Percentiles rank a stretch among this genome's conserved stretches.
These are phyloP conservation scores for Erebia epiphron DNA, from an alignment of 2,888 invertebrate genomes.

Conservation along the genomic window DNA sequence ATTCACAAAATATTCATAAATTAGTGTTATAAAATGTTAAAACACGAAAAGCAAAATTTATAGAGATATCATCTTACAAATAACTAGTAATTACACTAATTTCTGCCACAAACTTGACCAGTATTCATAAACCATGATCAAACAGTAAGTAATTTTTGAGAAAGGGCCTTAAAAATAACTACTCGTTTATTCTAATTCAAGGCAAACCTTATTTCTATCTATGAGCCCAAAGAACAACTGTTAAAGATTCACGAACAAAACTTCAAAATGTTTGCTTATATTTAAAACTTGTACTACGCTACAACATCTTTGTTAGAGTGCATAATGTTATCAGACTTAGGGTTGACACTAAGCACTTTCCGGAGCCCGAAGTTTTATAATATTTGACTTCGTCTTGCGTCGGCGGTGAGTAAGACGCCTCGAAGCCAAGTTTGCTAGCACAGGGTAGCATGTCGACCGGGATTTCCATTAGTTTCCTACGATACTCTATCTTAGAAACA, in stretches of 20 bases:
- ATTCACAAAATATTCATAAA: too few species aligned
- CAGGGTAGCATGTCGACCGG: conserved; percentile 69
- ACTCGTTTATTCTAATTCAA: conserved; percentile 27
- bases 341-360: conserved; percentile 41
- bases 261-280: conserved; percentile 22
- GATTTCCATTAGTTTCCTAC: conserved; percentile 66
- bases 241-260: conserved; percentile 28
- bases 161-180: not conserved
- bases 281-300: conserved; percentile 44
- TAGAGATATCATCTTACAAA: too few species aligned
- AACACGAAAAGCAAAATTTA: too few species aligned
- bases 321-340: conserved; percentile 47
- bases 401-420: conserved; percentile 68
- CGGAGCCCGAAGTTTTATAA: conserved; percentile 65
- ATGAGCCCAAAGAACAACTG: conserved; percentile 15
- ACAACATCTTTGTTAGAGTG: conserved; percentile 51
- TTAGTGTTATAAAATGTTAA: too few species aligned
- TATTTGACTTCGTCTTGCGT: conserved; percentile 77
- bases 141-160: too few species aligned
- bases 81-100: too few species aligned
- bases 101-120: too few species aligned
- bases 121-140: too few species aligned
- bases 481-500: conserved; percentile 63
- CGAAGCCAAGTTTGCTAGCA: conserved; percentile 65
- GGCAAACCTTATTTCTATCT: conserved; percentile 44